Evolutionary conservation across 2,888 invertebrate genomes (phyloP), one percentile per base, ranked within the genome.

Genomic region (Ornithoptera alexandrae): DNA sequence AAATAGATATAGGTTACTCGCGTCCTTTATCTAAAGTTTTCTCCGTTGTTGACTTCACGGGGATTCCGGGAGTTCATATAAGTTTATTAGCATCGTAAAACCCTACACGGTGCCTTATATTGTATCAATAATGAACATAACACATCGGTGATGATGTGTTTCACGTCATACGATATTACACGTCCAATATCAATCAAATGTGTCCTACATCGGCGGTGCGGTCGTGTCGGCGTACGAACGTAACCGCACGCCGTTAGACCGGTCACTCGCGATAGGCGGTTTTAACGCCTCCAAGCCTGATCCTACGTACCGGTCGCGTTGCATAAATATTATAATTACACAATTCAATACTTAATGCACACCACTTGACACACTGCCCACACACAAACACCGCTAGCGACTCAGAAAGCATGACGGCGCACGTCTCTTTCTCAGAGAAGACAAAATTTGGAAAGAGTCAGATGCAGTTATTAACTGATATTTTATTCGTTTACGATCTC

Each of bases 141-240:
- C 59, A 58, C 60, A 58, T 30, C 36, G 24, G 12, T 46, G 61
- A 66, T 66, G 65, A 67, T 61, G 67, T 68, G 62, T 70, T 71
- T 72, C 73, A 74, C 75, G 74, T 76, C 75, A 75, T 68, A 63
- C 53, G 39, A 65, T 63, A 66, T 65, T 57, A 69, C 69, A 67
- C 72, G 67, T 39, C 15, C 53, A 64, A 70, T 73, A 72, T 75
- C 74, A 73, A 75, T 76, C 74, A 74, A 72, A 65, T 70, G 61
- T 73, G 76, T 53, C 73, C 76, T 73, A 75, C 70, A 74, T 76
- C 50, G 46, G 58, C 57, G 72, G 68, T 65, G 63, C 69, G 61
- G 65, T 60, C 71, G 67, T 39, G 10, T 10, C 39, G 8, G 46
- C 46, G 12, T 30, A 30, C 30, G 30, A 30, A 30, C 30, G 30